Evolutionary conservation across 2,888 invertebrate genomes (phyloP), one percentile per base, ranked within the genome.

Genomic region (Drosophila gaucha): DNA sequence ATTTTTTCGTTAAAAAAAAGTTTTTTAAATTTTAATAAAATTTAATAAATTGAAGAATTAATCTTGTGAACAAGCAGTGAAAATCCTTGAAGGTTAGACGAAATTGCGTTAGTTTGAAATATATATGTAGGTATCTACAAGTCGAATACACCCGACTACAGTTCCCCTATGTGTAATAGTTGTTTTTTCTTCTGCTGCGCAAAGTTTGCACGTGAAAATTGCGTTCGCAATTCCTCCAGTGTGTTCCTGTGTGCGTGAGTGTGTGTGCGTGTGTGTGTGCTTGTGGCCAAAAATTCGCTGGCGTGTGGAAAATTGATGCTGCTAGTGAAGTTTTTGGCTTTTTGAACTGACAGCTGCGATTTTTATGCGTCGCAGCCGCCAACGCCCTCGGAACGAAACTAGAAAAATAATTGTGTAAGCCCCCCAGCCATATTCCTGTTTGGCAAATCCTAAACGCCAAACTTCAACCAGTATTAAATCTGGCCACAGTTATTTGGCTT

Each of bases 281-380:
- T 41, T 58, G 58, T 58, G 65, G 64, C 63, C 59, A 39, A 67
- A 80, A 78, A 75, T 68, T 47, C 64, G 67, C 66, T 78, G 79
- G 86, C 56, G 68, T 78, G 76, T 67, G 79, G 71, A 74, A 84
- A 84, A 84, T 84, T 84, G 84, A 86, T 84, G 84, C 82, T 86
- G 85, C 59, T 74, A 63, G 54, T 80, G 72, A 87, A 83, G 88
- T 87, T 86, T 87, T 86, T 84, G 88, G 77, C 86, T 86, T 86
- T 88, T 80, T 82, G 76, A 84, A 83, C 86, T 79, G 88, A 86
- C 85, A 87, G 80, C 84, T 75, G 73, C 78, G 80, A 83, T 87
- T 87, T 86, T 74, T 77, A 85, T 87, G 74, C 74, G 74, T 70
- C 78, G 49, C 67, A 75, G 60, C 52, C 64, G 52, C 65, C 35